Conservation (phyloP, 64 coral and sea anemone species). For the Dendronephthya gigantea region DNA sequence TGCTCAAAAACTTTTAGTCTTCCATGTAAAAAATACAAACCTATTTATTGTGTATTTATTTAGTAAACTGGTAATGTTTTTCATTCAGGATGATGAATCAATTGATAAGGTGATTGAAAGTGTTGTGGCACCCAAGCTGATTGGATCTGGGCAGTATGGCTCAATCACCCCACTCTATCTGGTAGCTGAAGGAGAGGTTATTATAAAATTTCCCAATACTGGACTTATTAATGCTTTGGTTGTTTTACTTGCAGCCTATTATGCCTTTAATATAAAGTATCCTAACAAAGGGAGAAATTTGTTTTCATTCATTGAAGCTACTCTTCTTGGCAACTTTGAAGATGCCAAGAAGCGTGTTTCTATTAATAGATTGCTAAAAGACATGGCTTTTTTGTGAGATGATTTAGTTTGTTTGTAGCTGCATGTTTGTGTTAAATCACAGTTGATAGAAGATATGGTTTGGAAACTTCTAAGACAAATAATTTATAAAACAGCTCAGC, state of each 20-base stretch:
- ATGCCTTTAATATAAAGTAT: slow-evolving; percentile 7
- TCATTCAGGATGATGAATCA: slow-evolving; percentile 31
- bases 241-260: slow-evolving; percentile 14
- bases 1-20: not conserved
- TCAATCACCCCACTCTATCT: slow-evolving; percentile 17
- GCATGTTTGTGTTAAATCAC: too few species aligned
- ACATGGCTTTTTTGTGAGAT: too few species aligned
- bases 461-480: too few species aligned
- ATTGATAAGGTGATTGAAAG: slow-evolving; percentile 28
- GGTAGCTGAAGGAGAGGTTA: slow-evolving; percentile 21
- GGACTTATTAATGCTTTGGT: not conserved
- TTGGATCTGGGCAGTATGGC: slow-evolving; percentile 6
- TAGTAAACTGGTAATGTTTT: not conserved
- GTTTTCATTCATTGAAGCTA: slow-evolving; percentile 25
- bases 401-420: too few species aligned
- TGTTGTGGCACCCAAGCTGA: not conserved
- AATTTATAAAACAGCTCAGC: too few species aligned
- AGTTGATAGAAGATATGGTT: too few species aligned
- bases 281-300: not conserved
- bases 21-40: not conserved
- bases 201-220: not conserved
- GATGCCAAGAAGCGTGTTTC: slow-evolving; percentile 31
- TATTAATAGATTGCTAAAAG: slow-evolving; percentile 17
- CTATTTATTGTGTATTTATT: not conserved
- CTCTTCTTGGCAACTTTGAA: slow-evolving; percentile 15